These are phyloP conservation scores for Frieseomelitta varia DNA, from an alignment of 1,140 invertebrate species.

Conservation along the genomic window DNA sequence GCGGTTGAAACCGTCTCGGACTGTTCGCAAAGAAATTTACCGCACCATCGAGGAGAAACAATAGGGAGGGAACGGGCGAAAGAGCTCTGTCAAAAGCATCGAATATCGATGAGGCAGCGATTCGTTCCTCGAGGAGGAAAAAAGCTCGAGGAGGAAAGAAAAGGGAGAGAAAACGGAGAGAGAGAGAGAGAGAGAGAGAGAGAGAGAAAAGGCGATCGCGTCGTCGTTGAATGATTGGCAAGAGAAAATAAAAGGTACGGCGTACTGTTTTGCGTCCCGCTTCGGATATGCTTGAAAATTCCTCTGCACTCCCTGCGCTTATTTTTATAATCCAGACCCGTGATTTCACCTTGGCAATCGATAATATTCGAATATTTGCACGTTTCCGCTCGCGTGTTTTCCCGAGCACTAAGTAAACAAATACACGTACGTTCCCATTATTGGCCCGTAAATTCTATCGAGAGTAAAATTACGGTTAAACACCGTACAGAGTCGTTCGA, in stretches of 20 bases:
- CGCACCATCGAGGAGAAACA: constrained; percentile 18
- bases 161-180: background rate
- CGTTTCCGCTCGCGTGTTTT: no score
- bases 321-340: background rate
- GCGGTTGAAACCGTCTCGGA: background rate
- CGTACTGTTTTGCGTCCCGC: constrained; percentile 26
- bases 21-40: constrained; percentile 19
- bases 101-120: constrained; percentile 36
- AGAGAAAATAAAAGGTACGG: constrained; percentile 45
- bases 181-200: no score
- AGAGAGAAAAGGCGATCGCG: background rate
- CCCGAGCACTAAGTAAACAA: background rate
- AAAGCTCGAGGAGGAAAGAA: constrained; percentile 26
- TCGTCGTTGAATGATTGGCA: constrained; percentile 44
- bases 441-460: constrained; percentile 34
- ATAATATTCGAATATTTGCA: background rate
- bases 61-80: background rate
- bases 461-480: constrained; percentile 48
- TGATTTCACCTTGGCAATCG: background rate
- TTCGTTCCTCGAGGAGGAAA: constrained; percentile 36
- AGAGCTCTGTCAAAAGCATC: constrained; percentile 22
- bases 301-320: background rate
- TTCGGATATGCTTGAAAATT: constrained; percentile 35
- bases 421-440: background rate
- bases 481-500: constrained; percentile 14